Evolutionary conservation across 2,797 vertebrate species (phyloP), one percentile per base, ranked within the genome.

Genomic region (Gadopsis bispinosus): DNA sequence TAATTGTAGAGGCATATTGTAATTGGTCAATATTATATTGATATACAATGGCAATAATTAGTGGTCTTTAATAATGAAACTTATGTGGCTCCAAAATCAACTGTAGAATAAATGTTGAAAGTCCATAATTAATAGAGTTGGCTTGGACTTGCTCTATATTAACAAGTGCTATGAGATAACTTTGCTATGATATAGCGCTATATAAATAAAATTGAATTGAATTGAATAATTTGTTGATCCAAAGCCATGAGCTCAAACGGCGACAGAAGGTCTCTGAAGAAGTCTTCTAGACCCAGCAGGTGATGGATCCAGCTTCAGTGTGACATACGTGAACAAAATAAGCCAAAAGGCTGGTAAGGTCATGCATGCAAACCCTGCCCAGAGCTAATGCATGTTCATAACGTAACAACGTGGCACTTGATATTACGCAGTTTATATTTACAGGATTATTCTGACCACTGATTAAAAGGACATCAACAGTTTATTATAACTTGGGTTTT

Each of bases 391-490:
- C 68, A 67, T 74, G 50, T 76, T 76, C 69, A 78, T 68, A 73
- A 73, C 75, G 63, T 68, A 65, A 33, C 22, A 48, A 22, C 60
- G 54, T 67, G 37, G 26, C n/a, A 33, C 45, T 54, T 20, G 63
- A 59, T 58, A 37, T 77, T 73, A 82, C 53, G 19, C 54, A 26
- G 47, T 70, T 79, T 73, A 64, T 81, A 73, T 79, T 80, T 73
- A 65, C 47, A 56, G 61, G 45, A 50, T 56, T 50, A 58, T 63
- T 66, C 56, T 47, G 77, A 73, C 61, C 62, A 62, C 47, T 53
- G 16, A 35, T 41, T 41, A 13, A 5, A 5, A 5, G 5, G 35
- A 26, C 51, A 37, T 39, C n/a, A 39, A 39, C 48, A 39, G 2
- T 37, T 53, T 67, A 26, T 65, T 35, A 48, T 9, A 33, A 50